These are phyloP conservation scores for Lysiphlebus fabarum DNA, from an alignment of 1,140 invertebrate genomes.

Conservation along the genomic window DNA sequence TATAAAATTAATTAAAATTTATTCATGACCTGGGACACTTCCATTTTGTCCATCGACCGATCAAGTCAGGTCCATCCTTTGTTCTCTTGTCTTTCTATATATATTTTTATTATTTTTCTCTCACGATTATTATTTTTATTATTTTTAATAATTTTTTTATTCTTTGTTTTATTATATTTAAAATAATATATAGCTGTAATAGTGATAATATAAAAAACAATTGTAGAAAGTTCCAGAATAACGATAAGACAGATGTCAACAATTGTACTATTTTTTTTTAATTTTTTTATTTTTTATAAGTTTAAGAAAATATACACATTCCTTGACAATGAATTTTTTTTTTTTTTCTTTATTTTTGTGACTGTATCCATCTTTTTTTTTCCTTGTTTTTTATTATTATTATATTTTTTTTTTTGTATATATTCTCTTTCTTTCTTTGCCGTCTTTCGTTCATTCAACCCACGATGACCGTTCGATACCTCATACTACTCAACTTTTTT, in stretches of 20 bases:
- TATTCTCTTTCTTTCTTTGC: too few relatives aligned
- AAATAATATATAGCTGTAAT: not conserved
- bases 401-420: not conserved
- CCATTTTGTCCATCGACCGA: slow-evolving; percentile 34
- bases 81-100: slow-evolving; percentile 27
- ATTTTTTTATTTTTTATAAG: not conserved
- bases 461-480: slow-evolving; percentile 16
- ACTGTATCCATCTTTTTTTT: not conserved
- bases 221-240: too few relatives aligned
- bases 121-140: slow-evolving; percentile 22
- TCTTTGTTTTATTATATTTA: not conserved
- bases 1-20: not conserved
- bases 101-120: slow-evolving; percentile 26
- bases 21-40: slow-evolving; percentile 12
- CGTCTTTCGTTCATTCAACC: slow-evolving; percentile 7
- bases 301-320: not conserved
- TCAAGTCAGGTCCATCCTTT: slow-evolving; percentile 41
- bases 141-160: not conserved
- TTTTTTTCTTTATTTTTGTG: not conserved
- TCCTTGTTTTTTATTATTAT: too few relatives aligned
- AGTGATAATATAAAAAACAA: too few relatives aligned
- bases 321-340: not conserved
- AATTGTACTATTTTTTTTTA: not conserved
- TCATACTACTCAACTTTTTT: not conserved
- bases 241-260: too few relatives aligned